A percentile compares a stretch with the other conserved stretches of the same genome.
Evolutionary conservation across 2,888 invertebrate species (phyloP).

Genomic region (Lymantria monacha): DNA sequence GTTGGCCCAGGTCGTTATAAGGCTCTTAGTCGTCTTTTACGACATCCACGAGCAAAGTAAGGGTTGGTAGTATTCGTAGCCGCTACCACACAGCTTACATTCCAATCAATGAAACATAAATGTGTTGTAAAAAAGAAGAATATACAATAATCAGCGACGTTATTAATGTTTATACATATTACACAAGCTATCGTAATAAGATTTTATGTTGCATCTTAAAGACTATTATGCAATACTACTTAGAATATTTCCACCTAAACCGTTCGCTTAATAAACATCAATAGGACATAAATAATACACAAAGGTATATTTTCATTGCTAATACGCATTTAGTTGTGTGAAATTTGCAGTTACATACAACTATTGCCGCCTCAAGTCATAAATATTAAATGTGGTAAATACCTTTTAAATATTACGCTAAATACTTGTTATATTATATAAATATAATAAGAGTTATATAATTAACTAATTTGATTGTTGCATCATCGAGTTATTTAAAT

Average conservation of each 20-base stretch:
- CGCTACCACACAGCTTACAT: too few relatives aligned
- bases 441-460: neutral
- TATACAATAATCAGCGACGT: too few relatives aligned
- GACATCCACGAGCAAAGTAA: too few relatives aligned
- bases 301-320: slow-evolving; percentile 14
- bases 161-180: too few relatives aligned
- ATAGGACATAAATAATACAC: slow-evolving; percentile 1
- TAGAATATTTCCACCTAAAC: neutral
- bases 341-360: slow-evolving; percentile 1
- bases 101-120: too few relatives aligned
- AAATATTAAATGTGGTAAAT: slow-evolving; percentile 18
- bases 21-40: too few relatives aligned
- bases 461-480: neutral
- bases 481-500: too few relatives aligned
- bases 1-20: too few relatives aligned
- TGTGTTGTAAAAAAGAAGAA: too few relatives aligned
- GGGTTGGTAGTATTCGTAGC: too few relatives aligned
- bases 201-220: neutral
- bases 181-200: neutral
- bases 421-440: neutral
- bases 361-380: slow-evolving; percentile 10
- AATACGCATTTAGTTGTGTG: slow-evolving; percentile 10
- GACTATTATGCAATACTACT: neutral
- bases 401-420: neutral
- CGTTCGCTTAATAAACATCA: neutral